These are phyloP conservation scores for Gryllus bimaculatus DNA, from an alignment of 1,140 invertebrate genomes.

Conservation along the genomic window DNA sequence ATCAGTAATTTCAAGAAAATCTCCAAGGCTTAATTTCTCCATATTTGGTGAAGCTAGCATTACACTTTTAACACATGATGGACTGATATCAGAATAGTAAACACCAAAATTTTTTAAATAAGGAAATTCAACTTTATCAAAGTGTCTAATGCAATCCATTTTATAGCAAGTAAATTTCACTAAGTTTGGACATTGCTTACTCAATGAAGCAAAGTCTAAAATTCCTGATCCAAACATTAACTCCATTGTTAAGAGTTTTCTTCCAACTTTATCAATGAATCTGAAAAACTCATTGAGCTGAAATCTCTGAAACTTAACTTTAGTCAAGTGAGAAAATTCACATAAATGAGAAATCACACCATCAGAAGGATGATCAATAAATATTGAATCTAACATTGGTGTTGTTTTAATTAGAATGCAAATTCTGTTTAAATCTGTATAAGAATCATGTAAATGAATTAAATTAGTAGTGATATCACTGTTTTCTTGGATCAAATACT, in stretches of 20 bases:
- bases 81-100: conserved; percentile 45
- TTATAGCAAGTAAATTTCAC: conserved; percentile 50
- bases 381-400: conserved; percentile 47
- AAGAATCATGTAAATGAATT: conserved; percentile 50
- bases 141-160: conserved; percentile 45
- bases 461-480: conserved; percentile 40
- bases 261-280: conserved; percentile 43
- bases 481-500: background rate
- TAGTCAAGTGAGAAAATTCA: conserved; percentile 39
- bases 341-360: conserved; percentile 42
- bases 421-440: conserved; percentile 43
- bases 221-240: conserved; percentile 45
- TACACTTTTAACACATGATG: conserved; percentile 43
- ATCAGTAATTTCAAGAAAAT: conserved; percentile 47
- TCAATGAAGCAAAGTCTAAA: conserved; percentile 48
- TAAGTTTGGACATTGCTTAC: conserved; percentile 43
- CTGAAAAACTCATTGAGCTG: conserved; percentile 47
- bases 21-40: conserved; percentile 49
- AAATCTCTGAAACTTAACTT: conserved; percentile 51
- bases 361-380: conserved; percentile 46
- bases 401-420: conserved; percentile 46
- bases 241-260: conserved; percentile 47
- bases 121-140: conserved; percentile 45
- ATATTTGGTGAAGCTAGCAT: conserved; percentile 46
- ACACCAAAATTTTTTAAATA: conserved; percentile 51